A percentile compares a stretch with the other conserved stretches of the same genome.
These are phyloP conservation scores for Spilarctia lutea DNA, from an alignment of 2,888 invertebrate genomes.

Conservation along the genomic window DNA sequence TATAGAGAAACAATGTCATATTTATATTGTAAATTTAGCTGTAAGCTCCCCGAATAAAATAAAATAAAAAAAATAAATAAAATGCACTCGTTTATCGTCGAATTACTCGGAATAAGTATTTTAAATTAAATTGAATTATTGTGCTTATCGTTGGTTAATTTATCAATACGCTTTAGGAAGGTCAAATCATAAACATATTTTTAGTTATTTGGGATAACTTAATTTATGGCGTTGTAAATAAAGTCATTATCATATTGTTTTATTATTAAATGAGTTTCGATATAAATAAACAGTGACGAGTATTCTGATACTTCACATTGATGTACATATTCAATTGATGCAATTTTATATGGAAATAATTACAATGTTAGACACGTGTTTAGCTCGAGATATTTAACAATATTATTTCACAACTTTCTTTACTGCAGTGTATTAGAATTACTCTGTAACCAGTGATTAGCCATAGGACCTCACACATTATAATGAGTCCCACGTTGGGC, in stretches of 20 bases:
- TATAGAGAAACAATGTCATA: no score
- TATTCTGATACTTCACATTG: not conserved
- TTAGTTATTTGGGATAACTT: not conserved
- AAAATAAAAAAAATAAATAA: no score
- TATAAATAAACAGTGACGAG: not conserved
- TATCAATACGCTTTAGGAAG: not conserved
- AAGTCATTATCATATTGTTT: not conserved
- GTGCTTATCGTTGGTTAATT: not conserved
- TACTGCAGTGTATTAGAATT: not conserved
- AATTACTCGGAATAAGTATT: not conserved
- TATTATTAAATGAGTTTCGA: not conserved
- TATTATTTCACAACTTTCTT: not conserved
- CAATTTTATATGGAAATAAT: not conserved
- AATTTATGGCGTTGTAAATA: not conserved
- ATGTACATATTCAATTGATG: not conserved
- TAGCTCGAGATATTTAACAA: not conserved
- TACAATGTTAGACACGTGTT: not conserved
- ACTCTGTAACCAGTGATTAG: not conserved
- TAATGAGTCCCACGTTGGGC: not conserved
- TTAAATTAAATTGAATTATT: not conserved
- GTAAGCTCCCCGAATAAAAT: no score
- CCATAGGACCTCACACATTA: not conserved
- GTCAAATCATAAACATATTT: not conserved
- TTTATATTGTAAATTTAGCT: no score
- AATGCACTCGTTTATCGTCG: not conserved